Evolutionary conservation across 1,140 invertebrate species (phyloP).

Genomic region (Campoletis sonorensis): DNA sequence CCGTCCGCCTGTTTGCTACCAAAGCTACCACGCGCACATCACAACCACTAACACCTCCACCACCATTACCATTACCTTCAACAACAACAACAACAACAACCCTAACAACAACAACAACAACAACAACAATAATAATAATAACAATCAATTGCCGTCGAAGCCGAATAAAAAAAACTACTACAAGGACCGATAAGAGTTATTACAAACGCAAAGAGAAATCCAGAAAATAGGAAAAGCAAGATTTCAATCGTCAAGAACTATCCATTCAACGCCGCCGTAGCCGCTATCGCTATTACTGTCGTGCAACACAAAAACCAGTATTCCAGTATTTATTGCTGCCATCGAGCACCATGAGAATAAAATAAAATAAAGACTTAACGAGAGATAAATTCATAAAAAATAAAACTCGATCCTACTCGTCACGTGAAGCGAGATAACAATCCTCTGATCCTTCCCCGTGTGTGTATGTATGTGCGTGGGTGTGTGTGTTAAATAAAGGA

Average conservation of each 20-base stretch:
- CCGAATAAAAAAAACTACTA: neutral
- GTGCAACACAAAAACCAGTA: conserved; percentile 29
- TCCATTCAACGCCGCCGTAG: neutral
- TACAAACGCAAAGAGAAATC: neutral
- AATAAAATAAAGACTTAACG: conserved; percentile 24
- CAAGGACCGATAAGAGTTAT: neutral
- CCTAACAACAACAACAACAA: neutral
- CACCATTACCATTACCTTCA: conserved; percentile 19
- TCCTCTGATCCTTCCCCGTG: conserved; percentile 44
- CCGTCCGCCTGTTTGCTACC: conserved; percentile 57
- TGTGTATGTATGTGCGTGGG: conserved; percentile 56
- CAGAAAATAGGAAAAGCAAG: neutral
- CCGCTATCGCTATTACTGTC: conserved; percentile 37
- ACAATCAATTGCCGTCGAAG: neutral
- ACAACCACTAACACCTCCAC: conserved; percentile 56
- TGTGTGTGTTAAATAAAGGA: conserved; percentile 46
- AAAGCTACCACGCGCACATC: conserved; percentile 47
- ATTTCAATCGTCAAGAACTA: conserved; percentile 2
- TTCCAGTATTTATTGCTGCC: conserved; percentile 6
- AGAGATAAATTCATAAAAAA: neutral
- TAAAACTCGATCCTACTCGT: conserved; percentile 9
- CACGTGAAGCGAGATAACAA: conserved; percentile 32
- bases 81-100: conserved; percentile 7
- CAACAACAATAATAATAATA: conserved; percentile 1
- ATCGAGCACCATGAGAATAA: neutral